Base-by-base conservation (phyloP, 2,113 vertebrate species). In the Saiga tatarica region DNA sequence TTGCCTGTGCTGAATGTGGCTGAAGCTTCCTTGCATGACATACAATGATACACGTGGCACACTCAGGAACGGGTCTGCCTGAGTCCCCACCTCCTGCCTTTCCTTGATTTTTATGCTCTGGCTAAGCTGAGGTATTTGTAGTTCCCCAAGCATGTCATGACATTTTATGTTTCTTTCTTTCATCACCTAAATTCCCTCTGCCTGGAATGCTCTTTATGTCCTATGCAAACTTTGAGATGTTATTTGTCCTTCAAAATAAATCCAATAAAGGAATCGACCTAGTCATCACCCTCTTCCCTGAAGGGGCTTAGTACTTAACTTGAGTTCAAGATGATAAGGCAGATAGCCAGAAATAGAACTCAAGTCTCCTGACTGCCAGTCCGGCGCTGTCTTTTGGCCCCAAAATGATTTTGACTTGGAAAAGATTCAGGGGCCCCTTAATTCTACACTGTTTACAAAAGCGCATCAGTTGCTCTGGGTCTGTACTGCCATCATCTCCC, bases 231-330 rank as follows among this genome's bases (percentile, higher is more conserved):
- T 53, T 87, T 14, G 42, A 55, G 17, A 52, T 36, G 64, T 92
- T 82, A 83, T 94, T 92, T 93, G 52, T 87, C 81, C 55, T 87
- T 93, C 64, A 90, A 76, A 93, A 93, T 89, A 60, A 84, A 84
- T 19, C 47, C 30, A 74, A 45, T 74, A 62, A 85, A 76, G 86
- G 52, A 62, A 42, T 60, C 25, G 83, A 60, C 62, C 53, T 52
- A 62, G 42, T n/a, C n/a, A 94, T 33, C 42, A 16, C 89, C 16
- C 10, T 2, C 93, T 59, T 94, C 33, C 39, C 26, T 67, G n/a
- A 82, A 60, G 23, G 59, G n/a, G 16, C 47, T 87, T 74, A 52
- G 50, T 86, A 83, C 36, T 25, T 62, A 60, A 74, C 84, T 62
- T 62, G 62, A 92, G 84, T 79, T 96, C 79, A 90, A 97, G 62